These are phyloP conservation scores for Urophycis tenuis DNA, from an alignment of 2,797 vertebrate species.

Conservation along the genomic window DNA sequence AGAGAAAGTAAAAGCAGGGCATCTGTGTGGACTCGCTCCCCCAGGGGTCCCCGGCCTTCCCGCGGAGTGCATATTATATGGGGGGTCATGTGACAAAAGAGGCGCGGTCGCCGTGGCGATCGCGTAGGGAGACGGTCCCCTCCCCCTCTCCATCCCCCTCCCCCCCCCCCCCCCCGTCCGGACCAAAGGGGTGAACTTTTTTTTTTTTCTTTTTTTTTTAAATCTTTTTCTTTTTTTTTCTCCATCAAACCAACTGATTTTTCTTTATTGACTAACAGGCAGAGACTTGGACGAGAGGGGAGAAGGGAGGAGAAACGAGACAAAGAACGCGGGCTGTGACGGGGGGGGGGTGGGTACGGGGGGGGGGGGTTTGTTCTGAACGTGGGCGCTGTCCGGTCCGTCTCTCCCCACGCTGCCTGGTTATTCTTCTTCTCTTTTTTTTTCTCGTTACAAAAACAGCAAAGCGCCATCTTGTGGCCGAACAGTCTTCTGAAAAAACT, in stretches of 20 bases:
- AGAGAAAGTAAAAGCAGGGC: constrained; percentile 46
- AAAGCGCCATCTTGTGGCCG: constrained; percentile 46
- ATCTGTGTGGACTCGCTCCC: constrained; percentile 39
- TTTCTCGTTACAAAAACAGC: constrained; percentile 59
- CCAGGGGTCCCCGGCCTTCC: constrained; percentile 24
- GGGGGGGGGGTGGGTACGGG: not conserved
- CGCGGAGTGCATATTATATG: constrained; percentile 37
- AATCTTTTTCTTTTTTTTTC: constrained; percentile 37
- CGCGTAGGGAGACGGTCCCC: constrained; percentile 31
- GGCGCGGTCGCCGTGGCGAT: constrained; percentile 35
- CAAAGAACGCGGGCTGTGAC: not conserved
- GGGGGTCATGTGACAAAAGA: constrained; percentile 58
- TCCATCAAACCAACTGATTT: constrained; percentile 49
- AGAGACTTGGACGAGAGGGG: constrained; percentile 56
- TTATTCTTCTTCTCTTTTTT: constrained; percentile 50
- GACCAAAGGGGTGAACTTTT: constrained; percentile 54
- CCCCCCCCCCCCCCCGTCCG: constrained; percentile 32
- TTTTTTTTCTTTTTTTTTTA: constrained; percentile 42
- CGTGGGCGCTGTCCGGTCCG: constrained; percentile 46
- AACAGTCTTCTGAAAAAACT: constrained; percentile 58
- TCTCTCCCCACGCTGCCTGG: constrained; percentile 33
- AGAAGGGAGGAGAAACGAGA: constrained; percentile 2
- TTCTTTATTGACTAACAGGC: constrained; percentile 65
- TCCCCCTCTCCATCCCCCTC: constrained; percentile 31
- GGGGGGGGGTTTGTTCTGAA: constrained; percentile 48